These are phyloP conservation scores for Euspilapteryx auroguttella DNA, from an alignment of 2,888 invertebrate species.

Conservation along the genomic window DNA sequence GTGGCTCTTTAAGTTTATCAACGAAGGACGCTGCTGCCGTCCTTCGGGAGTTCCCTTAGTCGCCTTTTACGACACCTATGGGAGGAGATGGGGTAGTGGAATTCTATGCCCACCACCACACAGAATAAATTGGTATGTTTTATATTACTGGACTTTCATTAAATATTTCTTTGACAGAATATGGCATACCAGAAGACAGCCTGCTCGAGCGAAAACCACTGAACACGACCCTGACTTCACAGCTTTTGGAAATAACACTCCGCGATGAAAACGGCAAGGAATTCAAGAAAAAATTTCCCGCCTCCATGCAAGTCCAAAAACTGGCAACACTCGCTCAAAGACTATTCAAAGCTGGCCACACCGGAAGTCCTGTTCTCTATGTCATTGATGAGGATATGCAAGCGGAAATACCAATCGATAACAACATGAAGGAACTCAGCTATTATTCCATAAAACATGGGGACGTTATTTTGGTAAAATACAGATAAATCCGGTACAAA, in stretches of 20 bases:
- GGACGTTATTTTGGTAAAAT: slow-evolving; percentile 75
- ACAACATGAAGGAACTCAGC: slow-evolving; percentile 78
- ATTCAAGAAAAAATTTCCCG: slow-evolving; percentile 73
- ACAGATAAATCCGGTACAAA: slow-evolving; percentile 33
- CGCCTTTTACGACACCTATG: too few relatives aligned
- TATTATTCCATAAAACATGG: slow-evolving; percentile 85
- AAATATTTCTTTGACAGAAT: slow-evolving; percentile 61
- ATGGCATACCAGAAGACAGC: slow-evolving; percentile 80
- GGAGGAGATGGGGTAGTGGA: too few relatives aligned
- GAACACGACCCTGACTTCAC: slow-evolving; percentile 66
- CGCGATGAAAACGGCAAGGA: slow-evolving; percentile 58
- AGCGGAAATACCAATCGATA: slow-evolving; percentile 76
- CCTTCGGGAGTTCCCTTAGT: too few relatives aligned
- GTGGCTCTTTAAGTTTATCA: too few relatives aligned
- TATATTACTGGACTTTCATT: too few relatives aligned
- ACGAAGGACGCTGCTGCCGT: too few relatives aligned
- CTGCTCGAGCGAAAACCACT: slow-evolving; percentile 58
- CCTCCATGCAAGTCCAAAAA: slow-evolving; percentile 81
- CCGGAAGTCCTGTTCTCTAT: slow-evolving; percentile 35
- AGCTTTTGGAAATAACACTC: slow-evolving; percentile 63
- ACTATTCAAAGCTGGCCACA: slow-evolving; percentile 57
- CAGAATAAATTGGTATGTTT: too few relatives aligned
- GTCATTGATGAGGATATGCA: slow-evolving; percentile 60
- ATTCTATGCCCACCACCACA: too few relatives aligned
- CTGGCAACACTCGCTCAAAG: slow-evolving; percentile 78